Evolutionary conservation across 64 coral and sea anemone species (phyloP).

Genomic region (Astreopora myriophthalma): DNA sequence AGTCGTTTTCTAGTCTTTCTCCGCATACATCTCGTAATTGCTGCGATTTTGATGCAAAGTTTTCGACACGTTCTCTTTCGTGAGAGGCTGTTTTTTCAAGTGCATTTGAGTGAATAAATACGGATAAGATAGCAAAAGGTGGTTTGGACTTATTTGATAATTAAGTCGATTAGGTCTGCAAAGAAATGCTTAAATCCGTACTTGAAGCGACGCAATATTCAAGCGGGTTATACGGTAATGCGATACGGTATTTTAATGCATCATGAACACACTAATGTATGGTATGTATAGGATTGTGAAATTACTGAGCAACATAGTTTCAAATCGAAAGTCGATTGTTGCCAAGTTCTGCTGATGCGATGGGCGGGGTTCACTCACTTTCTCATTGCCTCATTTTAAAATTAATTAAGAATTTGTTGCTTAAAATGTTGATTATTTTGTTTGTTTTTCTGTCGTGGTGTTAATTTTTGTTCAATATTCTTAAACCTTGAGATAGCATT

Average conservation of each 20-base stretch:
- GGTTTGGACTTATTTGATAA: background rate
- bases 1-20: background rate
- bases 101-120: slow-evolving; percentile 23
- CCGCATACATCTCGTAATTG: background rate
- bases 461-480: too few species aligned
- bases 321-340: background rate
- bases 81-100: slow-evolving; percentile 52
- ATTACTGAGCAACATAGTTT: background rate
- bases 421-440: too few species aligned
- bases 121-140: slow-evolving; percentile 32
- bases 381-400: too few species aligned
- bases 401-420: too few species aligned
- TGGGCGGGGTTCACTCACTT: too few species aligned
- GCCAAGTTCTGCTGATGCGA: too few species aligned
- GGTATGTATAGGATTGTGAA: background rate
- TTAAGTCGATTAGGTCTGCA: background rate
- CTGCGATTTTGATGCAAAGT: background rate
- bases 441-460: too few species aligned
- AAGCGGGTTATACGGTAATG: background rate
- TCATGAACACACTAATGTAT: background rate
- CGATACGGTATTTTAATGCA: background rate
- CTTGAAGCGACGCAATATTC: background rate
- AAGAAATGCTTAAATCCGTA: background rate
- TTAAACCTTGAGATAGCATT: too few species aligned
- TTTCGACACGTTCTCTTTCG: slow-evolving; percentile 31